Percentiles rank a stretch among this genome's conserved stretches.
Conservation (phyloP, 2,113 vertebrate genomes). For the Probosciger aterrimus region DNA sequence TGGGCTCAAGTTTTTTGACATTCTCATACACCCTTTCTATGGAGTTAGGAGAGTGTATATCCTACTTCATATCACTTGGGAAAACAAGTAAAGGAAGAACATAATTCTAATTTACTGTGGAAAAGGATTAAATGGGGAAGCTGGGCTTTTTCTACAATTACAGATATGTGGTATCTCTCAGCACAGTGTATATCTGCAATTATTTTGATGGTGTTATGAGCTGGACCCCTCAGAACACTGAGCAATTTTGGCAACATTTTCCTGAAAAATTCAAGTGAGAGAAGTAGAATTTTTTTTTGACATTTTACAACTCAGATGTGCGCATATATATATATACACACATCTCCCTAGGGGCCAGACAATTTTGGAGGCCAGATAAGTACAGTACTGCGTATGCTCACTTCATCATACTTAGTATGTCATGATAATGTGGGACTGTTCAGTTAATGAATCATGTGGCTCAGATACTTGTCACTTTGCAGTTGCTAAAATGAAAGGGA, state of each 20-base stretch:
- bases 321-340: too few relatives aligned
- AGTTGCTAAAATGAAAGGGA: constrained; percentile 32
- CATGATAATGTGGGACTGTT: not conserved
- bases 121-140: not conserved
- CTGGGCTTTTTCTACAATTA: not conserved
- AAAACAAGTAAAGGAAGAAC: not conserved
- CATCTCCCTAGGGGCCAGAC: not conserved
- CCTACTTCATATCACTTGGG: not conserved
- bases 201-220: not conserved
- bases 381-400: not conserved
- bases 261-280: not conserved
- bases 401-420: not conserved
- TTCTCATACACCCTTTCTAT: not conserved
- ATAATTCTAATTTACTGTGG: not conserved
- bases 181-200: not conserved
- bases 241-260: not conserved
- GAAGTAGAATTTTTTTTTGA: not conserved
- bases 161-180: not conserved
- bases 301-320: not conserved
- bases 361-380: not conserved
- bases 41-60: not conserved
- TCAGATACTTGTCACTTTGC: constrained; percentile 9
- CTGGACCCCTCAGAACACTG: not conserved
- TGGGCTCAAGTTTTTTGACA: not conserved
- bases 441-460: constrained; percentile 21